Evolutionary conservation across 2,113 vertebrate genomes (phyloP).

Genomic region (Anthoscopus minutus): DNA sequence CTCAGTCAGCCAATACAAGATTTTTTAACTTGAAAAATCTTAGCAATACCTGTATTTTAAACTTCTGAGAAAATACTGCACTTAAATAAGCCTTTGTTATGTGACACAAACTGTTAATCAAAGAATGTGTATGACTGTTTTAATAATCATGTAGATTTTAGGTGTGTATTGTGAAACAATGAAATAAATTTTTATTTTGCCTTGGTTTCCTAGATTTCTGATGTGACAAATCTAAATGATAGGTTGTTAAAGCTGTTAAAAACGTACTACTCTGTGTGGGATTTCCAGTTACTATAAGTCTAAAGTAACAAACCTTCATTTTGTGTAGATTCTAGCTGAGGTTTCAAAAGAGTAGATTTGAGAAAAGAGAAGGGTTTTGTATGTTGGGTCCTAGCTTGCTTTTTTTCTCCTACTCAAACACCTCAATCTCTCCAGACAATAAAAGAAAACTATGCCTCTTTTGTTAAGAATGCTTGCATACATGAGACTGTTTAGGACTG

Average conservation of each 20-base stretch:
- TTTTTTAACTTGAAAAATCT: constrained; percentile 58
- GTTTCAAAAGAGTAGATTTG: neutral
- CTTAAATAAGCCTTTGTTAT: constrained; percentile 57
- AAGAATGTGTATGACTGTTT: constrained; percentile 65
- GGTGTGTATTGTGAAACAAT: constrained; percentile 39
- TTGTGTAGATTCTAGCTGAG: neutral
- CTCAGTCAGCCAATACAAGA: neutral
- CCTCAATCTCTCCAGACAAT: neutral
- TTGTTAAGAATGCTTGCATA: neutral
- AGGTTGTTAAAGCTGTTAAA: neutral
- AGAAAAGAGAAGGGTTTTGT: neutral
- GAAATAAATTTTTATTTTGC: constrained; percentile 59
- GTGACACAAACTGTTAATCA: constrained; percentile 68
- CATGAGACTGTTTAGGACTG: neutral
- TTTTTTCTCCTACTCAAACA: neutral
- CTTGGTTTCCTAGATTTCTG: neutral
- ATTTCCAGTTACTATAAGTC: neutral
- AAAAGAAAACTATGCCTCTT: neutral
- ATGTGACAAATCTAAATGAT: neutral
- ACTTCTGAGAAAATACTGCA: constrained; percentile 67
- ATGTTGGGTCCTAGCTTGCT: neutral
- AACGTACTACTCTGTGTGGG: neutral
- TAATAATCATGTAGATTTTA: constrained; percentile 67
- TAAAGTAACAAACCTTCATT: rapidly evolving
- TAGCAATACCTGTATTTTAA: constrained; percentile 56